Percentiles rank a stretch among this genome's conserved stretches.
phyloP scores from a whole-genome alignment of 2,888 invertebrate genomes.

The Nipponacmea schrenckii region DNA sequence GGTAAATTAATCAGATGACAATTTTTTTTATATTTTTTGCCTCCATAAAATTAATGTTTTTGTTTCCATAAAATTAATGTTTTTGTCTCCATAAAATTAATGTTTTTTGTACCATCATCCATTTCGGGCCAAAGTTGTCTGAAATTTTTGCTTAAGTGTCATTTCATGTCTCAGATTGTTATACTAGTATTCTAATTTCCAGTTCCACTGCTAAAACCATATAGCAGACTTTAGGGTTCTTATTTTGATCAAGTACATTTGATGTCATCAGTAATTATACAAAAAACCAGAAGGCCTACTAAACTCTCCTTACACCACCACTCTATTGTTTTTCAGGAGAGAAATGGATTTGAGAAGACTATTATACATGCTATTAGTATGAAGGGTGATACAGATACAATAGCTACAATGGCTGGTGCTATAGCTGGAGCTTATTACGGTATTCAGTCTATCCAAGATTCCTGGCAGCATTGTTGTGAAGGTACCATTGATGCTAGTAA shows the following conservation, averaged over 20 bases:
- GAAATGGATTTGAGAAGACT: slow-evolving; percentile 74
- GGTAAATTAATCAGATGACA: slow-evolving; percentile 16
- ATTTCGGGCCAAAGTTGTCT: neutral
- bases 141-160: too few relatives aligned
- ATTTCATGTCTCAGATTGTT: too few relatives aligned
- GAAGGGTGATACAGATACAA: slow-evolving; percentile 83
- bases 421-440: slow-evolving; percentile 78
- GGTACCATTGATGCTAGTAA: slow-evolving; percentile 70
- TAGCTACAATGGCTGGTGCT: slow-evolving; percentile 80
- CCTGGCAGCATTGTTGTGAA: slow-evolving; percentile 75
- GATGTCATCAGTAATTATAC: too few relatives aligned
- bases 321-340: slow-evolving; percentile 34
- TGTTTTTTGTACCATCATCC: neutral
- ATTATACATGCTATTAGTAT: slow-evolving; percentile 78
- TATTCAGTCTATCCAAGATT: slow-evolving; percentile 71
- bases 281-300: too few relatives aligned
- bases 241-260: too few relatives aligned
- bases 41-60: neutral
- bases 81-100: too few relatives aligned
- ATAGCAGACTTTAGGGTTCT: too few relatives aligned
- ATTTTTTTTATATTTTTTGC: neutral
- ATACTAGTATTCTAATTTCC: too few relatives aligned
- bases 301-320: too few relatives aligned
- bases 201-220: too few relatives aligned
- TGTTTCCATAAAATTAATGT: too few relatives aligned